phyloP scores from a whole-genome alignment of 2,113 vertebrate genomes.

The Pelodiscus sinensis region DNA sequence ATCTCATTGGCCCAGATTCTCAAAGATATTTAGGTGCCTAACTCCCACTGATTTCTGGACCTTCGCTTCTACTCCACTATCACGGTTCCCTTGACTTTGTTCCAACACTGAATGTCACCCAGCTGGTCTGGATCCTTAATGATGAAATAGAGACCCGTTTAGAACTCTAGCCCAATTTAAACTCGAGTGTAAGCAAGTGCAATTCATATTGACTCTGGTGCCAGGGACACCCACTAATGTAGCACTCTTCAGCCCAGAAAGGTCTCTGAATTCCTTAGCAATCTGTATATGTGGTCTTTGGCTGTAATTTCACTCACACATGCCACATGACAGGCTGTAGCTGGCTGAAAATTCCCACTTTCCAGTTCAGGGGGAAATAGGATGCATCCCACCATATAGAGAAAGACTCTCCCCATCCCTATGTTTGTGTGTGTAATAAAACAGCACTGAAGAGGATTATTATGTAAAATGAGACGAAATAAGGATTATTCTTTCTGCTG shows the following conservation, averaged over 20 bases:
- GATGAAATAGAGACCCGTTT: not conserved
- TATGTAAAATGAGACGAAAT: not conserved
- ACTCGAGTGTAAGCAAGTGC: not conserved
- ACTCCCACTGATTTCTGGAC: not conserved
- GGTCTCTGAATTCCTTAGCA: not conserved
- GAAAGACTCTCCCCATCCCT: not conserved
- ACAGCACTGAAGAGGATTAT: not conserved
- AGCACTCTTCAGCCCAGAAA: not conserved
- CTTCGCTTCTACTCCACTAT: not conserved
- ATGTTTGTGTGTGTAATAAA: not conserved
- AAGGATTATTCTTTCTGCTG: not conserved
- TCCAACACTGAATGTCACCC: not conserved
- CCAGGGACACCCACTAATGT: not conserved
- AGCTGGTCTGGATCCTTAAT: not conserved
- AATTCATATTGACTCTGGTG: not conserved
- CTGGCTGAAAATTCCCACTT: not conserved
- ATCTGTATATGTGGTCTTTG: not conserved
- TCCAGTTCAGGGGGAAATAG: not conserved
- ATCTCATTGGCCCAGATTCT: not conserved
- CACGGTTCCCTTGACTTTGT: not conserved
- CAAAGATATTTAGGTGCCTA: not conserved
- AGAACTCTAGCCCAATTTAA: not conserved
- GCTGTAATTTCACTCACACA: not conserved
- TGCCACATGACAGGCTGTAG: not conserved
- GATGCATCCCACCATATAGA: accelerated